phyloP scores from a whole-genome alignment of 2,888 invertebrate species.

The Oxyteleia sp. region DNA sequence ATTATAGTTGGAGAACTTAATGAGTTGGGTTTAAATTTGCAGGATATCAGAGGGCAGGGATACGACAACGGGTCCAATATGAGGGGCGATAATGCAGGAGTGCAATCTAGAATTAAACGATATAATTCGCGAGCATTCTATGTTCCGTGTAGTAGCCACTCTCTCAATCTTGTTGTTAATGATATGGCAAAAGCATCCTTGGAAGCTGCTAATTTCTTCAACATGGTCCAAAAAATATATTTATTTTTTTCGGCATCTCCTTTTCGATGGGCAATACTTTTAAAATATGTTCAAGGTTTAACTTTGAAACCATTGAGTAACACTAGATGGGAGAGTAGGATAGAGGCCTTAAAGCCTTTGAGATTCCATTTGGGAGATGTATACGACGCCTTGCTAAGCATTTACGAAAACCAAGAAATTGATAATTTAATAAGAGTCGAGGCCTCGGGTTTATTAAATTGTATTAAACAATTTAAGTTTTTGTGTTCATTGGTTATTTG shows the following conservation, averaged over 20 bases:
- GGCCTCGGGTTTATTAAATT: slow-evolving; percentile 29
- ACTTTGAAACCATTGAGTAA: slow-evolving; percentile 74
- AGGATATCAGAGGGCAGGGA: slow-evolving; percentile 81
- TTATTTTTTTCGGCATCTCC: slow-evolving; percentile 60
- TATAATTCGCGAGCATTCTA: slow-evolving; percentile 62
- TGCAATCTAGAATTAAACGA: slow-evolving; percentile 81
- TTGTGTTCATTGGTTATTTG: slow-evolving; percentile 60
- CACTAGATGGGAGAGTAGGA: slow-evolving; percentile 73
- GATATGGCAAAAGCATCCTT: slow-evolving; percentile 64
- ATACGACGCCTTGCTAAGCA: slow-evolving; percentile 67
- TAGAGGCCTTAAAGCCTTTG: slow-evolving; percentile 72
- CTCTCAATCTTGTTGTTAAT: slow-evolving; percentile 55
- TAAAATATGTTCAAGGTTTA: slow-evolving; percentile 63
- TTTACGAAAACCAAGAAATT: slow-evolving; percentile 45
- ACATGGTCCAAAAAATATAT: slow-evolving; percentile 51
- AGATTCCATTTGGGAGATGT: slow-evolving; percentile 63
- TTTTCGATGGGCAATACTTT: slow-evolving; percentile 69
- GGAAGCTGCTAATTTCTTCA: slow-evolving; percentile 78
- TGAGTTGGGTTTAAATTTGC: slow-evolving; percentile 78
- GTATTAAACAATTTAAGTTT: slow-evolving; percentile 64
- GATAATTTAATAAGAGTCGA: slow-evolving; percentile 26
- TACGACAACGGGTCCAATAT: slow-evolving; percentile 84
- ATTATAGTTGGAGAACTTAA: slow-evolving; percentile 46
- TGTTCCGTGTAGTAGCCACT: slow-evolving; percentile 58
- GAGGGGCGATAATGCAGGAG: slow-evolving; percentile 81